A percentile compares a stretch with the other conserved stretches of the same genome.
These are phyloP conservation scores for Scalopus aquaticus DNA, from an alignment of 2,113 vertebrate genomes.

Conservation along the genomic window DNA sequence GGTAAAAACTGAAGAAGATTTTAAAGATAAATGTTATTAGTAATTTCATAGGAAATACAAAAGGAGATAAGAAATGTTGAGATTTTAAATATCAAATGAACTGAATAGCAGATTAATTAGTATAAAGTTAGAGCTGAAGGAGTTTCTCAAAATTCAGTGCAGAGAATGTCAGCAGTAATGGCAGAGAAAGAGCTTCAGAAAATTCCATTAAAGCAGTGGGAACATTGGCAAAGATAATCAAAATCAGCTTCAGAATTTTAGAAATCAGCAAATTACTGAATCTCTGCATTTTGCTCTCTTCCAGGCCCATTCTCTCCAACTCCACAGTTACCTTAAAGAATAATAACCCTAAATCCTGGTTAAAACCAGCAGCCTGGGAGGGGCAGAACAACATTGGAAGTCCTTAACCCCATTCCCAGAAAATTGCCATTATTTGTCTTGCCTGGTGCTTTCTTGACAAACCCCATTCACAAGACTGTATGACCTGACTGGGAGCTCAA, in stretches of 20 bases:
- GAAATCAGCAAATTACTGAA: slow-evolving; percentile 34
- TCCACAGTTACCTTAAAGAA: slow-evolving; percentile 17
- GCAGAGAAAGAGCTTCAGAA: neutral
- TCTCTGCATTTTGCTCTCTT: neutral
- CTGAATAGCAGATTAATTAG: neutral
- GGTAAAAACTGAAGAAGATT: neutral
- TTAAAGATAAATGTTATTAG: slow-evolving; percentile 25
- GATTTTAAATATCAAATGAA: neutral
- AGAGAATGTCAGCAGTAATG: neutral
- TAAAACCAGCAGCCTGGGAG: neutral
- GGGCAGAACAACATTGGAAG: neutral
- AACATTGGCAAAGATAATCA: neutral
- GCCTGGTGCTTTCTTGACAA: neutral
- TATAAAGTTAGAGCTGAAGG: neutral
- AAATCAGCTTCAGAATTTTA: neutral
- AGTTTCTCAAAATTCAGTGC: slow-evolving; percentile 20
- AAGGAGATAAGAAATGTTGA: slow-evolving; percentile 1
- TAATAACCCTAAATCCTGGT: neutral
- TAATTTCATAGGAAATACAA: slow-evolving; percentile 1
- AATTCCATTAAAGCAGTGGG: neutral
- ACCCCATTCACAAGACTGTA: neutral
- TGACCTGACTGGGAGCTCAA: neutral
- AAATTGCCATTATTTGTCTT: slow-evolving; percentile 17
- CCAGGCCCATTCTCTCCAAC: slow-evolving; percentile 3
- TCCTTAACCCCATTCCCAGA: neutral